A percentile compares a stretch with the other conserved stretches of the same genome.
Evolutionary conservation across 2,797 vertebrate genomes (phyloP).

Genomic region (Austrolebias charrua): DNA sequence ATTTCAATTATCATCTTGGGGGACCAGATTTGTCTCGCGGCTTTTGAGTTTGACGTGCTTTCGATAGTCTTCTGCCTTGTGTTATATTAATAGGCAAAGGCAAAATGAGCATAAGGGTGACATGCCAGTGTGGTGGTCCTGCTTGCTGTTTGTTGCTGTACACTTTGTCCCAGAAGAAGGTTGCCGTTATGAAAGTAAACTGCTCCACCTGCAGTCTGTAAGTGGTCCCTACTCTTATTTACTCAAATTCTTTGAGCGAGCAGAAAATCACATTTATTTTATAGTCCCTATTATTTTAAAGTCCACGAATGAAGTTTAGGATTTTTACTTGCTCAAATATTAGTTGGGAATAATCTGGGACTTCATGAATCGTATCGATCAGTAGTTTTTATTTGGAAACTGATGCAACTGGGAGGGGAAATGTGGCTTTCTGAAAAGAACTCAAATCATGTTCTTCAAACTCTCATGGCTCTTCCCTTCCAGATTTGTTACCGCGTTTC

Average conservation of each 20-base stretch:
- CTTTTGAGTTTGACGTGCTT: no score
- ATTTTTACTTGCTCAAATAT: constrained; percentile 10
- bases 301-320: not conserved
- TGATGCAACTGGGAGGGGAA: not conserved
- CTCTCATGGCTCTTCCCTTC: constrained; percentile 15
- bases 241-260: constrained; percentile 44
- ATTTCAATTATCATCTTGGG: no score
- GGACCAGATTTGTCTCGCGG: no score
- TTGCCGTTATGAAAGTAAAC: constrained; percentile 37
- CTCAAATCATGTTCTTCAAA: constrained; percentile 16
- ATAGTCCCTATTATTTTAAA: not conserved
- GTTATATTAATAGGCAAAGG: constrained; percentile 15
- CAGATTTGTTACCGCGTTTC: constrained; percentile 27
- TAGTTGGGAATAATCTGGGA: constrained; percentile 1
- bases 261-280: constrained; percentile 4
- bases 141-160: constrained; percentile 34
- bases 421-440: constrained; percentile 4
- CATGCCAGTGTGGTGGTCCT: constrained; percentile 21
- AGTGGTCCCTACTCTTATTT: constrained; percentile 58
- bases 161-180: constrained; percentile 24
- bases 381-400: constrained; percentile 5
- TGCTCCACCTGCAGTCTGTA: constrained; percentile 65
- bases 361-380: not conserved
- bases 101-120: constrained; percentile 15
- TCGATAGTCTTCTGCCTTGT: constrained; percentile 21